Evolutionary conservation across 2,797 vertebrate genomes (phyloP).

Genomic region (Rhinogobio ventralis): DNA sequence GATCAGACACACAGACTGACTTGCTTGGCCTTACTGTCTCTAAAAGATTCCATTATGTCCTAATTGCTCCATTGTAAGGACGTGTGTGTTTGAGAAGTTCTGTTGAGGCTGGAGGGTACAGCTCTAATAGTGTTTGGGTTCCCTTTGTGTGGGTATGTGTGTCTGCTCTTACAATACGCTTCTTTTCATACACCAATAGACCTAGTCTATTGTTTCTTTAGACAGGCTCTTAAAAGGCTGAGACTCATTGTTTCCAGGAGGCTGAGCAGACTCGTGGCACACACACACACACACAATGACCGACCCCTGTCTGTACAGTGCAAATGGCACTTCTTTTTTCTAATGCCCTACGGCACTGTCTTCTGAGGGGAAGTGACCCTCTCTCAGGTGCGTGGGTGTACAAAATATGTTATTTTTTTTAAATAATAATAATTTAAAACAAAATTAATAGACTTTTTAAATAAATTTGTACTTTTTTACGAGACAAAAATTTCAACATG

Average conservation of each 20-base stretch:
- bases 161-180: slow-evolving; percentile 69
- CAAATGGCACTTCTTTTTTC: slow-evolving; percentile 32
- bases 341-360: slow-evolving; percentile 62
- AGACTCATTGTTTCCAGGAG: slow-evolving; percentile 72
- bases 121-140: slow-evolving; percentile 67
- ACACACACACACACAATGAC: slow-evolving; percentile 77
- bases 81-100: slow-evolving; percentile 78
- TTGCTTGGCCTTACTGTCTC: slow-evolving; percentile 55
- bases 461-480: background rate
- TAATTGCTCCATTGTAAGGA: slow-evolving; percentile 83
- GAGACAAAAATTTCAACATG: background rate
- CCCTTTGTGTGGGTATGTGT: slow-evolving; percentile 66
- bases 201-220: slow-evolving; percentile 69
- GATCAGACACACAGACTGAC: slow-evolving; percentile 55
- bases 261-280: slow-evolving; percentile 65
- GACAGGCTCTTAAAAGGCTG: slow-evolving; percentile 69
- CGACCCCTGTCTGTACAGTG: slow-evolving; percentile 77
- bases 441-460: background rate
- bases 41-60: slow-evolving; percentile 75
- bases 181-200: slow-evolving; percentile 72
- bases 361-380: slow-evolving; percentile 62
- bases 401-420: background rate
- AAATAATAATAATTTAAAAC: too few species aligned
- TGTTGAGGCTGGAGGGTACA: slow-evolving; percentile 67
- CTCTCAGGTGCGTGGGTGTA: slow-evolving; percentile 59